Percentiles rank a stretch among this genome's conserved stretches.
Conservation (phyloP, 2,113 vertebrate species). For the Festucalex cinctus region DNA sequence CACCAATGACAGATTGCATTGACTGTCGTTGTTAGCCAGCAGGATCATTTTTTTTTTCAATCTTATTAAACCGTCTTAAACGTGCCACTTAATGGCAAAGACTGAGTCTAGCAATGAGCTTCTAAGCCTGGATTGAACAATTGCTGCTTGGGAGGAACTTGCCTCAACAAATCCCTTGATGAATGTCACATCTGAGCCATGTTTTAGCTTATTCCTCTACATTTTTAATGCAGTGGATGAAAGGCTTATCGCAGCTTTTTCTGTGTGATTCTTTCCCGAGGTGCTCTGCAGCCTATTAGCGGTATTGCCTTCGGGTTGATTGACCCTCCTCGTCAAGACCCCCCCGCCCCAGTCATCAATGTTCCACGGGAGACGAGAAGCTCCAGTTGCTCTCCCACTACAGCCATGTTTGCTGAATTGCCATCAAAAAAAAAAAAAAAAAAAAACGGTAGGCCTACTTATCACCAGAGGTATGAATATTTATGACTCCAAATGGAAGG, state of each 20-base stretch:
- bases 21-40: background rate
- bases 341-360: conserved; percentile 38
- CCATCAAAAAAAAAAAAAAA: conserved; percentile 12
- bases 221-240: background rate
- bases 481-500: conserved; percentile 26
- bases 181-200: background rate
- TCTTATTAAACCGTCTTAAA: background rate
- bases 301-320: conserved; percentile 39
- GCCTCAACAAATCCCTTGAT: conserved; percentile 5
- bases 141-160: background rate
- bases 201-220: background rate
- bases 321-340: conserved; percentile 20
- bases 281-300: conserved; percentile 14
- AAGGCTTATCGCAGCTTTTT: conserved; percentile 14
- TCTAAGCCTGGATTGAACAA: background rate
- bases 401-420: conserved; percentile 22
- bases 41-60: background rate
- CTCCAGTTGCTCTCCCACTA: conserved; percentile 37
- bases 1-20: background rate
- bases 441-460: conserved; percentile 19
- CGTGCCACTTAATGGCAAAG: background rate
- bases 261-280: conserved; percentile 3
- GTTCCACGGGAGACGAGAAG: conserved; percentile 34
- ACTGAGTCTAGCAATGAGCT: background rate
- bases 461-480: conserved; percentile 54